Conservation (phyloP, 2,888 invertebrate genomes). For the Clusia tigrina region DNA sequence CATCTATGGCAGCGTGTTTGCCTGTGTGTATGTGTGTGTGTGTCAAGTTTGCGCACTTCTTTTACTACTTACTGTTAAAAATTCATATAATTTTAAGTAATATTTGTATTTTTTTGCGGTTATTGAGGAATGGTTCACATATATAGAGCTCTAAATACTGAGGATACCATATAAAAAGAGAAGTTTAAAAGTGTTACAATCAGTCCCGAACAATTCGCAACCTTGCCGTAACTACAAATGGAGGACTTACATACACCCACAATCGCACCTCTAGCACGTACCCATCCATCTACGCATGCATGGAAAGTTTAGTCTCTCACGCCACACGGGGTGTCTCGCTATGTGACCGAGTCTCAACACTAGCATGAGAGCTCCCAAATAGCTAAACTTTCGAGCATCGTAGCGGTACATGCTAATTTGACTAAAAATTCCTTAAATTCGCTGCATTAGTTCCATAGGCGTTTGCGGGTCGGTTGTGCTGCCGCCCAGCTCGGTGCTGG, state of each 20-base stretch:
- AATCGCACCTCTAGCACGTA: background rate
- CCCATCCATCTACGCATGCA: background rate
- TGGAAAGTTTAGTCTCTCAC: background rate
- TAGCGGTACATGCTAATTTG: background rate
- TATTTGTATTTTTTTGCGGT: background rate
- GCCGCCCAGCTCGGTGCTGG: constrained; percentile 39
- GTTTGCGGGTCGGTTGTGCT: constrained; percentile 58
- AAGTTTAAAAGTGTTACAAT: background rate
- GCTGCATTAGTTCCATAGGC: constrained; percentile 50
- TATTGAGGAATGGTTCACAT: no score
- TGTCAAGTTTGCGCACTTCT: background rate
- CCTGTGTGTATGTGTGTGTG: background rate
- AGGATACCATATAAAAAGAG: background rate
- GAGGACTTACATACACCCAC: background rate
- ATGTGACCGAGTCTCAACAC: background rate
- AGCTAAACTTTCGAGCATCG: background rate
- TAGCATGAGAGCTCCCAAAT: background rate
- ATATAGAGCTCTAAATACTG: background rate
- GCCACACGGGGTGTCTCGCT: background rate
- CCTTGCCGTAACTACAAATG: background rate
- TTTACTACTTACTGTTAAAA: background rate
- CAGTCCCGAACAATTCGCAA: background rate
- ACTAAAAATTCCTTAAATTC: constrained; percentile 40
- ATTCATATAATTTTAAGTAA: background rate
- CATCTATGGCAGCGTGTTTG: no score